A percentile compares a stretch with the other conserved stretches of the same genome.
phyloP scores from a whole-genome alignment of 2,113 vertebrate species.

The Neogobius melanostomus region DNA sequence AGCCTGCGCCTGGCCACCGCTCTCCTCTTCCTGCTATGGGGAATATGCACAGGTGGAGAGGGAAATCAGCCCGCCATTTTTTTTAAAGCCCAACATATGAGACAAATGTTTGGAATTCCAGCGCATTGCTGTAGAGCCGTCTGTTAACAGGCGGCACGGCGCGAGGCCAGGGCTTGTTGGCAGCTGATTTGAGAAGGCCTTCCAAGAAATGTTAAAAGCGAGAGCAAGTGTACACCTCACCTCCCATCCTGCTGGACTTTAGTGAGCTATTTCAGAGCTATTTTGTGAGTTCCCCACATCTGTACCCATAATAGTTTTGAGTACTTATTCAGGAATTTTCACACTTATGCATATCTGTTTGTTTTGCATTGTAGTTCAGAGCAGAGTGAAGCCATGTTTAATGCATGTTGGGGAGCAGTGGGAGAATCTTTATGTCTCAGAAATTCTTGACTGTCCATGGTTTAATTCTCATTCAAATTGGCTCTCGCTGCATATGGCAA shows the following conservation, averaged over 20 bases:
- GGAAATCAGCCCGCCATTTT: conserved; percentile 44
- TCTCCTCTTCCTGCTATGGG: conserved; percentile 61
- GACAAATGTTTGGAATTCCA: conserved; percentile 75
- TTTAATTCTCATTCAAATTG: conserved; percentile 15
- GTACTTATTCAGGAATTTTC: conserved; percentile 65
- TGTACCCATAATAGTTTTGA: conserved; percentile 55
- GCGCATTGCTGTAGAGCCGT: conserved; percentile 66
- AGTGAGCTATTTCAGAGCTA: conserved; percentile 38
- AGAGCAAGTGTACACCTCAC: conserved; percentile 39
- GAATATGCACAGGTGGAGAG: conserved; percentile 70
- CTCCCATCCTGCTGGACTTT: conserved; percentile 46
- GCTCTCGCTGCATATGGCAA: neutral
- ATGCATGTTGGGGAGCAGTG: conserved; percentile 16
- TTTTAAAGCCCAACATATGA: conserved; percentile 62
- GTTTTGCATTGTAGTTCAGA: conserved; percentile 53
- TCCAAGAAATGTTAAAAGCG: conserved; percentile 47
- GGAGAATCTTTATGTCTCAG: neutral
- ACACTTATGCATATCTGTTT: conserved; percentile 51
- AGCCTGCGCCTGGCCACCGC: conserved; percentile 24
- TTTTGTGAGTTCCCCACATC: conserved; percentile 42
- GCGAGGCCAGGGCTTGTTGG: conserved; percentile 55
- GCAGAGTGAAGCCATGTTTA: conserved; percentile 37
- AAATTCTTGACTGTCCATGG: conserved; percentile 8
- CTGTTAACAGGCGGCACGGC: conserved; percentile 53
- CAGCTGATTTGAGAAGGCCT: conserved; percentile 46